Base-by-base conservation (phyloP, 2,888 invertebrate genomes). In the Aporophyla nigra region DNA sequence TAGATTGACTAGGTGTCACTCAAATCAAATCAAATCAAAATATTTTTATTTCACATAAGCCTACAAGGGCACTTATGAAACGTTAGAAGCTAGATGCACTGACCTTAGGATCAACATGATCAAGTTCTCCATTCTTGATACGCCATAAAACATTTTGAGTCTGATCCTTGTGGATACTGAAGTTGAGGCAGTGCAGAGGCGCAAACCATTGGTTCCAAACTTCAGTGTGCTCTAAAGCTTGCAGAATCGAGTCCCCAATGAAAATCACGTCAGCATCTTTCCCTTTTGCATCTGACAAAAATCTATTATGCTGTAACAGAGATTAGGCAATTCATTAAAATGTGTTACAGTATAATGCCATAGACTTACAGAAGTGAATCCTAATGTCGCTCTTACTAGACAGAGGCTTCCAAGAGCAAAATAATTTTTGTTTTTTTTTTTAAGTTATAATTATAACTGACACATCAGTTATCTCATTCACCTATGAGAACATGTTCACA, bases 261-360 rank as follows among this genome's bases (percentile, higher is more conserved):
- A 99, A 98, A 87, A 99, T 97, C 51, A 99, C 99, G 93, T 99
- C 99, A 21, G 99, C 99, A 95, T 99, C 99, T 95, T 98, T 98
- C 89, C 98, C 99, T 92, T 98, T 98, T 12, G 98, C 98, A 93
- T 99, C 98, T 19, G 97, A 97, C 75, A 99, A 97, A 94, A 99
- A 99, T 88, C 98, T 97, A 89, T 98, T 98, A 93, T 99, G 99
- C 98, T 98, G 95, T 80, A 97, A 97, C 90, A 85, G 82, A 84
- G 72, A 82, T 59, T 12, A 43, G 6, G 16, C 10, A 49, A 69
- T 21, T 46, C 16, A 24, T 62, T 12, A 62, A 58, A 54, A 67
- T 40, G 1, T 51, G 14, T 66, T 24, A 40, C 19, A 27, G 10
- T 43, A 2, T 33, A 56, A 46, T 24, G 43, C 51, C 16, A 14